phyloP scores from a whole-genome alignment of 2,888 invertebrate genomes.

The Agriotes lineatus region DNA sequence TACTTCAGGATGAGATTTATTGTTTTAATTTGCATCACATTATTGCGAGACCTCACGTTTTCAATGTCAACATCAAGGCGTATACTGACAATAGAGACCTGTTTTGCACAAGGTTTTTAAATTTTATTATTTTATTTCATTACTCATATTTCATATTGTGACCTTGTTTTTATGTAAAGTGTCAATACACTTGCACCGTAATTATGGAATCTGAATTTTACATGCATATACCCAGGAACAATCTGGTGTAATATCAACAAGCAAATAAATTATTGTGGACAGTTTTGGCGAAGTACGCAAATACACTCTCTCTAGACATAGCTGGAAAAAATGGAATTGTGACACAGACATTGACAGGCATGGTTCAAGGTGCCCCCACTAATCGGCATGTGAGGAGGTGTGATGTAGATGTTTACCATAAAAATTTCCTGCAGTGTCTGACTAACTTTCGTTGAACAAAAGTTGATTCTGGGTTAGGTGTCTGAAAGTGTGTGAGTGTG shows the following conservation, averaged over 20 bases:
- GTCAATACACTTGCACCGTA: no score
- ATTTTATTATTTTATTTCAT: conserved; percentile 13
- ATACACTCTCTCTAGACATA: no score
- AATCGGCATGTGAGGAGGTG: conserved; percentile 42
- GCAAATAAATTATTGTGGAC: no score
- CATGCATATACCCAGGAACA: no score
- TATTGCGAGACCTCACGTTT: conserved; percentile 27
- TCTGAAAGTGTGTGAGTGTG: no score
- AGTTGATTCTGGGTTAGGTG: not conserved
- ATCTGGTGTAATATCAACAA: no score
- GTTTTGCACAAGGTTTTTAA: conserved; percentile 41
- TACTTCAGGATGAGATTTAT: conserved; percentile 20
- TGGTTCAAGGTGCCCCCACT: conserved; percentile 43
- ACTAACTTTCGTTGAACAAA: conserved; percentile 23
- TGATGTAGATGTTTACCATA: conserved; percentile 41
- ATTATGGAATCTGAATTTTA: no score
- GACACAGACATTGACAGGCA: conserved; percentile 37
- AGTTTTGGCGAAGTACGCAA: no score
- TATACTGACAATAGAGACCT: conserved; percentile 38
- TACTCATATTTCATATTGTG: not conserved
- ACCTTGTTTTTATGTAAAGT: not conserved
- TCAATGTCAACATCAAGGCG: conserved; percentile 50
- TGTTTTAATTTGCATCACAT: conserved; percentile 35
- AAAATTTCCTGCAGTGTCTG: conserved; percentile 29
- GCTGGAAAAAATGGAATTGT: conserved; percentile 21